Conservation (phyloP, 2,888 invertebrate species). For the Agonopterix subpropinquella region DNA sequence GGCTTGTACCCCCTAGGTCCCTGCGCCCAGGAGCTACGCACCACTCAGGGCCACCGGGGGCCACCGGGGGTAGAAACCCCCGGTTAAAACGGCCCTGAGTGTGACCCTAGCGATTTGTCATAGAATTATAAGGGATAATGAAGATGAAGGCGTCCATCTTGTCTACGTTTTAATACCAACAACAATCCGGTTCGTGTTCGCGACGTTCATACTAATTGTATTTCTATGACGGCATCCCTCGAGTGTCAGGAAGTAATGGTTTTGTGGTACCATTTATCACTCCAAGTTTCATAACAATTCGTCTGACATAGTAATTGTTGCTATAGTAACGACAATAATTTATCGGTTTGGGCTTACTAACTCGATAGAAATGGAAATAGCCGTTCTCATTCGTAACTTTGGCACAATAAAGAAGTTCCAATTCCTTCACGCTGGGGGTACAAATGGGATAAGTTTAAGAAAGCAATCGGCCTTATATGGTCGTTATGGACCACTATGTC, state of each 20-base stretch:
- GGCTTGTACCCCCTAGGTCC: no score
- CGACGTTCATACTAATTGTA: constrained; percentile 2
- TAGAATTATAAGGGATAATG: constrained; percentile 11
- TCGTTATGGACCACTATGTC: constrained; percentile 65
- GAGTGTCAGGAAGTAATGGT: constrained; percentile 27
- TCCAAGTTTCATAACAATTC: constrained; percentile 39
- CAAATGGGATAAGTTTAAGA: constrained; percentile 73
- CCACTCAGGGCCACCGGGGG: no score
- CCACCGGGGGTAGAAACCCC: no score
- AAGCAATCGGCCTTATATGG: constrained; percentile 73
- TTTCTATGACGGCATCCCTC: constrained; percentile 12
- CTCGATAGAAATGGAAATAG: constrained; percentile 66
- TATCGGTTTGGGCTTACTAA: constrained; percentile 45
- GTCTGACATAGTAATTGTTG: constrained; percentile 24
- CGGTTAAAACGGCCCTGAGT: background rate
- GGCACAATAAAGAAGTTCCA: constrained; percentile 68
- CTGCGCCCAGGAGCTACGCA: no score
- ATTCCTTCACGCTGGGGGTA: constrained; percentile 56
- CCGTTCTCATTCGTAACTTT: constrained; percentile 57
- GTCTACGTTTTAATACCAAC: background rate
- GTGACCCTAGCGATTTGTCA: constrained; percentile 21
- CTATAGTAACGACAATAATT: constrained; percentile 36
- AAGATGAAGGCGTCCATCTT: constrained; percentile 1
- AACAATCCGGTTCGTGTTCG: background rate
- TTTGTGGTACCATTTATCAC: constrained; percentile 39